Evolutionary conservation across 2,797 vertebrate genomes (phyloP).

Genomic region (Myotis myotis): DNA sequence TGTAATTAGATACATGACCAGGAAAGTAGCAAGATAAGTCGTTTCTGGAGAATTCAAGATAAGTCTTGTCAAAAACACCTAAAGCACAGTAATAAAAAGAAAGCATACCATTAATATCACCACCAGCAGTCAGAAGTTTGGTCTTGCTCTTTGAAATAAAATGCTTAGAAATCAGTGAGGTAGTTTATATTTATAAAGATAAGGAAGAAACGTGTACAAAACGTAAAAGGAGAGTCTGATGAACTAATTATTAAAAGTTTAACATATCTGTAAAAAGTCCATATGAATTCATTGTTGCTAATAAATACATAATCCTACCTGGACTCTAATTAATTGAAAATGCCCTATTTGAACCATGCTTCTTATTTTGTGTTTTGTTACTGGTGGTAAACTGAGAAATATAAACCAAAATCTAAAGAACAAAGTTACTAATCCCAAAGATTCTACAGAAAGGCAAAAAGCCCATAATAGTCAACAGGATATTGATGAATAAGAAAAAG

Average conservation of each 20-base stretch:
- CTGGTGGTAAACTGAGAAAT: not conserved
- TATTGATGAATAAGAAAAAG: not conserved
- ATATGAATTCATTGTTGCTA: not conserved
- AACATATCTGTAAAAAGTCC: not conserved
- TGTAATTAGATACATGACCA: not conserved
- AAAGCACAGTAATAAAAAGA: not conserved
- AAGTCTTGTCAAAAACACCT: conserved; percentile 14
- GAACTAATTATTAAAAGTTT: conserved; percentile 31
- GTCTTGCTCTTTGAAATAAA: not conserved
- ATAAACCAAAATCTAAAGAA: not conserved
- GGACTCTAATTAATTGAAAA: not conserved
- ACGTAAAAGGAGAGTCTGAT: not conserved
- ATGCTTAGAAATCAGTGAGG: not conserved
- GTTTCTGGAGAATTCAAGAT: not conserved
- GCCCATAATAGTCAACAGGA: not conserved
- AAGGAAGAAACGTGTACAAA: conserved; percentile 32
- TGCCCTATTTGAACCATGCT: not conserved
- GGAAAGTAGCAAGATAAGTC: not conserved
- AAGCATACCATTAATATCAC: not conserved
- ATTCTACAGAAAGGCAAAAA: not conserved
- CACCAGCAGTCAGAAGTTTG: not conserved
- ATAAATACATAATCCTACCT: not conserved
- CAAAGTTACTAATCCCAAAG: not conserved
- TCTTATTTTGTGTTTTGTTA: not conserved
- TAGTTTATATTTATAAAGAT: not conserved